These are phyloP conservation scores for rat (Rattus norvegicus) DNA, from an alignment of 2,113 vertebrate genomes.

Conservation along the genomic window GRCr8 NC_086020.1:69758001-69758500, in stretches of 20 bases:
- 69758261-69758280: neutral
- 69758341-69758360: too few species aligned
- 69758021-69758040: neutral
- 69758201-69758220: neutral
- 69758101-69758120: neutral
- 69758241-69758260: neutral
- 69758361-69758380: neutral
- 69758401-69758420: neutral
- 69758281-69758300: neutral
- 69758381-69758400: neutral
- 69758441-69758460: neutral
- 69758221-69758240: neutral
- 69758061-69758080: rapidly evolving
- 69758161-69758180: neutral
- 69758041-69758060: neutral
- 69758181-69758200: neutral
- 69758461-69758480: neutral
- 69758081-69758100: neutral
- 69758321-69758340: neutral
- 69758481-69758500: neutral
- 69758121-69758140: neutral
- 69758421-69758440: neutral
- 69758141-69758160: neutral
- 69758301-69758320: neutral
- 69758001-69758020: neutral